Evolutionary conservation across 2,797 vertebrate genomes (phyloP).

Genomic region (Coluber constrictor): DNA sequence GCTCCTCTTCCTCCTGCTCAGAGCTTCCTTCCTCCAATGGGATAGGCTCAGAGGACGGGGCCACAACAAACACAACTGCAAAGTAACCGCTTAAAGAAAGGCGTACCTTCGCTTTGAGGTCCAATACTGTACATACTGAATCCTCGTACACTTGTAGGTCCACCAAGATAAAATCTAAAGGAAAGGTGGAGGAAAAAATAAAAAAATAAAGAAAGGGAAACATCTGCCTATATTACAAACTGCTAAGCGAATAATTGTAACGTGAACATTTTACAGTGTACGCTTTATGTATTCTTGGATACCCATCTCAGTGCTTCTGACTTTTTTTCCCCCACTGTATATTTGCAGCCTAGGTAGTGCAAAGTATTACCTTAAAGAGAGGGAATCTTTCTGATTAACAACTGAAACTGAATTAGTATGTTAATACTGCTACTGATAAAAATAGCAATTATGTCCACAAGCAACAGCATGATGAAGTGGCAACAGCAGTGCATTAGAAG

Average conservation of each 20-base stretch:
- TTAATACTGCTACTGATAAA: background rate
- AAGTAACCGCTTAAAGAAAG: background rate
- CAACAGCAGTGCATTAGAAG: background rate
- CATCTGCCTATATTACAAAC: background rate
- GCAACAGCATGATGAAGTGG: background rate
- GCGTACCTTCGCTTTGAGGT: constrained; percentile 92
- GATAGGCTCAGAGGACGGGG: too few species aligned
- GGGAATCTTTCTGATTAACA: background rate
- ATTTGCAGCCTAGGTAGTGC: background rate
- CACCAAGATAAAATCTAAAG: constrained; percentile 91
- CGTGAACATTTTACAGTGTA: background rate
- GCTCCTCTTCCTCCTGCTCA: too few species aligned
- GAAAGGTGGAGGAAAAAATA: fast-evolving
- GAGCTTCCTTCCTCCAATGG: too few species aligned
- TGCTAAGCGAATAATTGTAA: background rate
- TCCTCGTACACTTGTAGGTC: constrained; percentile 92
- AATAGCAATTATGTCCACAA: background rate
- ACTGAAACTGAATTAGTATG: background rate
- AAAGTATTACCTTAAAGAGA: background rate
- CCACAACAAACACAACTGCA: background rate
- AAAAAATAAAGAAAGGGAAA: background rate
- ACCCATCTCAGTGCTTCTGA: too few species aligned
- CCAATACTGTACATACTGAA: constrained; percentile 98
- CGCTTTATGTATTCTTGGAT: background rate
- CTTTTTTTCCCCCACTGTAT: background rate